Evolutionary conservation across 2,888 invertebrate species (phyloP).

Genomic region (Cheilosia vernalis): DNA sequence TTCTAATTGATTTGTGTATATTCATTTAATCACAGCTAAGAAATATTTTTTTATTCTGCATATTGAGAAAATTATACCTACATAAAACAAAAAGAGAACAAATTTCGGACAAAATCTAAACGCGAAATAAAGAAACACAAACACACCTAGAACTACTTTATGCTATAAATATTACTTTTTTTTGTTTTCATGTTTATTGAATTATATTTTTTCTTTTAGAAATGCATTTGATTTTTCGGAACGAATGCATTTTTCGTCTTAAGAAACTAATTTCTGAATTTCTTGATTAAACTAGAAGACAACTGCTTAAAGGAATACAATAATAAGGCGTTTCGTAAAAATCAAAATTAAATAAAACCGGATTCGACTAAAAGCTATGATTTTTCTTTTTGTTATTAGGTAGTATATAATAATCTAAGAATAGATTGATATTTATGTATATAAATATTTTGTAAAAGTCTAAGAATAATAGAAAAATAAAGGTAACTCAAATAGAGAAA

Average conservation of each 20-base stretch:
- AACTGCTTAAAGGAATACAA: slow-evolving; percentile 34
- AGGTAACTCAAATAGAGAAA: slow-evolving; percentile 61
- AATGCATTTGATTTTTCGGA: slow-evolving; percentile 31
- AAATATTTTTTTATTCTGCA: slow-evolving; percentile 61
- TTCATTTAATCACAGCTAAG: slow-evolving; percentile 68
- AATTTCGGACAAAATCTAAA: slow-evolving; percentile 45
- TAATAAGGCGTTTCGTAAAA: slow-evolving; percentile 33
- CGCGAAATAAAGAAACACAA: slow-evolving; percentile 54
- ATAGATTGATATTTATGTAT: slow-evolving; percentile 51
- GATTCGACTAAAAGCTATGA: slow-evolving; percentile 55
- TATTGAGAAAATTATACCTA: slow-evolving; percentile 40
- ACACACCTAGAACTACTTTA: slow-evolving; percentile 23
- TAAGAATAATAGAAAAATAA: slow-evolving; percentile 47
- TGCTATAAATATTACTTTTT: slow-evolving; percentile 39
- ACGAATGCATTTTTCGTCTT: slow-evolving; percentile 64
- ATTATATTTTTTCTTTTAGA: slow-evolving; percentile 18
- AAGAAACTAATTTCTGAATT: slow-evolving; percentile 29
- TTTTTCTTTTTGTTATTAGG: slow-evolving; percentile 56
- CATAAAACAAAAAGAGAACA: slow-evolving; percentile 62
- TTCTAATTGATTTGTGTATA: slow-evolving; percentile 59
- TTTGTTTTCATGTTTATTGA: slow-evolving; percentile 4
- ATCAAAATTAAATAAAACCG: slow-evolving; percentile 58
- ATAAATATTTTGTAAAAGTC: slow-evolving; percentile 68
- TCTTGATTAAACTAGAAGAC: slow-evolving; percentile 25
- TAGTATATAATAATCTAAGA: slow-evolving; percentile 72